Evolutionary conservation across 2,113 vertebrate genomes (phyloP).

Genomic region (Paraplagusia blochii): DNA sequence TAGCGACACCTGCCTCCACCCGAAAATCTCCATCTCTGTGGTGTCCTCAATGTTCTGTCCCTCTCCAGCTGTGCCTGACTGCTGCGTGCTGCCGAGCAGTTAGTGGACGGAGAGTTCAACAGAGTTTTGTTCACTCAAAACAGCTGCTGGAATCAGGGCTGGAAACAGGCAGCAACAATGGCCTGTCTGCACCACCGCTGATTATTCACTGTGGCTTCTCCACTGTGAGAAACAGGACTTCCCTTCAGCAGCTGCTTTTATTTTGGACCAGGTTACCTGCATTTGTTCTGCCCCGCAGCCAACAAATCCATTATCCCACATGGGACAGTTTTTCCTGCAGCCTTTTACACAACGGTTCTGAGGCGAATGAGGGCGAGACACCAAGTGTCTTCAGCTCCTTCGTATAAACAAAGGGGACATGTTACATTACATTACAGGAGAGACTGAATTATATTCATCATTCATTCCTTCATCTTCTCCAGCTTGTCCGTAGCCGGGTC

Average conservation of each 20-base stretch:
- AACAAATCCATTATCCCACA: background rate
- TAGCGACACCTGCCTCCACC: too few relatives aligned
- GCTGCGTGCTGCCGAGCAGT: background rate
- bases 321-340: background rate
- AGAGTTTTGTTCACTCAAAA: background rate
- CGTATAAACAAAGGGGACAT: background rate
- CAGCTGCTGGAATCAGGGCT: background rate
- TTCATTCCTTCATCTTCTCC: too few relatives aligned
- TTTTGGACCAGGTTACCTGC: background rate
- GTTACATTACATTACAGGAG: background rate
- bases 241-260: background rate
- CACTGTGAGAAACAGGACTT: background rate
- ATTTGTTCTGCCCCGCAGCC: background rate
- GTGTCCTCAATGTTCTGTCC: too few relatives aligned
- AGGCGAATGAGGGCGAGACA: background rate
- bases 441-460: too few relatives aligned
- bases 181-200: background rate
- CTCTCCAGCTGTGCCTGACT: background rate
- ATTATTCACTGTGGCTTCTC: background rate
- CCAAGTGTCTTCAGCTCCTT: background rate
- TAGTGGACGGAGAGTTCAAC: background rate
- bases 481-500: too few relatives aligned
- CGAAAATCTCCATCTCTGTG: too few relatives aligned
- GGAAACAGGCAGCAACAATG: background rate
- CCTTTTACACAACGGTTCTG: background rate